Evolutionary conservation across 2,888 invertebrate genomes (phyloP), one percentile per base, ranked within the genome.

Genomic region (Himalopsyche tibetana): DNA sequence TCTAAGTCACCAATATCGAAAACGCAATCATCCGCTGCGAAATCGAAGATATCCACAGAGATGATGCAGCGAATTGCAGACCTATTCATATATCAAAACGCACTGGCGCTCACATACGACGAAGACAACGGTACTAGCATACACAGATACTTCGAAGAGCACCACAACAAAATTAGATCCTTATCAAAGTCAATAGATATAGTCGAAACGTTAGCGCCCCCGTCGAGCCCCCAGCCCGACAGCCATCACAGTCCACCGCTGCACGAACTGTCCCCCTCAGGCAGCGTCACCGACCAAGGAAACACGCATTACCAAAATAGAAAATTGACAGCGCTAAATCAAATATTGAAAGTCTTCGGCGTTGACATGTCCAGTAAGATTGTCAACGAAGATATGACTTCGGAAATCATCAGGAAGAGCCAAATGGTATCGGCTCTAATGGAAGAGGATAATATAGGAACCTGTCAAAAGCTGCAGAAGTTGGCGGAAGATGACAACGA

Each of bases 251-350:
- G 93, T 85, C 93, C 93, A 0, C 93, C 93, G 0, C 82, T 93
- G 0, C 93, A 93, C 82, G 92, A 93, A 83, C 91, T 92, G 91
- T 93, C 93, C 0, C 93, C 93, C 0, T 92, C 86, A 6, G 82
- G 74, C 19, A 63, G 42, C 69, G 55, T 84, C 82, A 12, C 82
- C 56, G 40, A 79, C 28, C 82, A 69, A n/a, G 36, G 82, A 79
- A 63, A 63, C 15, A 80, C 85, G 2, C 82, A 82, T 11, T 74
- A 82, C 38, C 85, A 85, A 74, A 85, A 85, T 51, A 69, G 82
- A 19, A 80, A 82, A 12, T 19, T 86, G n/a, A 55, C 83, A 5
- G 81, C 83, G 5, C 28, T 86, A 4, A 86, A 86, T 55, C 80
- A 83, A n/a, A 80, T 80, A n/a, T 42, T 80, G 17, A 80, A 80